Base-by-base conservation (phyloP, 2,888 invertebrate species). In the Geophilus truncorum region DNA sequence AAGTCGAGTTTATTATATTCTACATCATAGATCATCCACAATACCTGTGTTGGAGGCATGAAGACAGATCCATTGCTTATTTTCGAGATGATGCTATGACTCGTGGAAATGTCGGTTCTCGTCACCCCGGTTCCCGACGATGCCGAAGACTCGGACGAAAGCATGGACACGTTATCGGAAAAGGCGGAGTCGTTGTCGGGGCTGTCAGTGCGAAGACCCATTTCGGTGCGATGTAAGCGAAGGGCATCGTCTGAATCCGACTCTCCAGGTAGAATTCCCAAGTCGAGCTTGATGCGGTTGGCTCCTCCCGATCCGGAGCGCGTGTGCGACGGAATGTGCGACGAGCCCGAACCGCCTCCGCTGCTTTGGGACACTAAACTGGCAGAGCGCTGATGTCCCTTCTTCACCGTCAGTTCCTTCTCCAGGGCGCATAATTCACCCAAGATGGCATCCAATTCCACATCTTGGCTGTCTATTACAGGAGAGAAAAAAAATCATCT, bases 131-230 rank as follows among this genome's bases (percentile, higher is more conserved):
- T 92, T 83, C 94, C 94, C 85, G 95, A 95, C 78, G 96, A 96
- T 28, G 96, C 95, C 76, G 96, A 96, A 57, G 96, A 97, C 88
- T 97, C 97, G 84, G 94, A 94, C 30, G 95, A 95, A 83, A 95
- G 89, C 91, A 96, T 92, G 30, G 96, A 96, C 81, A 97, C 96
- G 83, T 96, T 97, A 88, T 98, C 98, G 85, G 97, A 97, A 88
- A 97, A 98, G 18, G 98, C 98, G 12, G 97, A 97, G 89, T 98
- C 98, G 88, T 97, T 97, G 88, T 98, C 98, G 0, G 97, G 97
- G 80, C 96, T 96, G 85, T 97, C 96, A 15, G 95, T 94, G 83
- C 95, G 91, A n/a, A 89, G 86, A 76, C 88, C 88, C 84, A 83
- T 57, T 25, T 81, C 81, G n/a, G 62, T 62, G 10, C 45, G 40